phyloP scores from a whole-genome alignment of 2,797 vertebrate genomes.

The Sebastes trivittatus region DNA sequence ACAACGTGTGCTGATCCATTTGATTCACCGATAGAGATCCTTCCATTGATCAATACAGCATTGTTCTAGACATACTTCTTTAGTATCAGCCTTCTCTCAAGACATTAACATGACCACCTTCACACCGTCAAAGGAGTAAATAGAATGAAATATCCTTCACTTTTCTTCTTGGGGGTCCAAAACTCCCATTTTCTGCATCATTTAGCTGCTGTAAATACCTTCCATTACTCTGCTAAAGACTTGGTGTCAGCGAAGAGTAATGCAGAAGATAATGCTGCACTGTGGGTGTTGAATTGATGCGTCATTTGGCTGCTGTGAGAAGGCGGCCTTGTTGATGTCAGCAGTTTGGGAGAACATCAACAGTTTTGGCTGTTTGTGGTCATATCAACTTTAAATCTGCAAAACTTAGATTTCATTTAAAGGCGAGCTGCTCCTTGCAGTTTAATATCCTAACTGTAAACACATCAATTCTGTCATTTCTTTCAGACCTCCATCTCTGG shows the following conservation, averaged over 20 bases:
- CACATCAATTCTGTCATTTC: background rate
- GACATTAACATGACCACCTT: background rate
- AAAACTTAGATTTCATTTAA: background rate
- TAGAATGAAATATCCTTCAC: background rate
- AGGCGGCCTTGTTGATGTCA: background rate
- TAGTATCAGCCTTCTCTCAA: background rate
- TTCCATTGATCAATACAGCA: background rate
- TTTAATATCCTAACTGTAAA: background rate
- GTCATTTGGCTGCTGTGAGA: conserved; percentile 6
- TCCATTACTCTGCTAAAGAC: background rate
- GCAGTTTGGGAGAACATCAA: background rate
- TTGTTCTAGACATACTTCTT: background rate
- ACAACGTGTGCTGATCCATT: background rate
- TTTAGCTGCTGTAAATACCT: background rate
- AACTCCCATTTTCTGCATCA: background rate
- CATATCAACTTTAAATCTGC: background rate
- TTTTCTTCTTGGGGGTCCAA: background rate
- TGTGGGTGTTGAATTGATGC: conserved; percentile 16
- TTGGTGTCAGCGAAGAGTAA: background rate
- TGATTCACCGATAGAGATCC: background rate
- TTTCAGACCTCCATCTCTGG: conserved; percentile 85
- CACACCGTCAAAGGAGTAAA: background rate
- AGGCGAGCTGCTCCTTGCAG: background rate
- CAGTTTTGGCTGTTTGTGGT: background rate
- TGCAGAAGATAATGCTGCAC: conserved; percentile 8